A percentile compares a stretch with the other conserved stretches of the same genome.
Evolutionary conservation across 2,797 vertebrate species (phyloP).

Genomic region (Poeciliopsis infans): DNA sequence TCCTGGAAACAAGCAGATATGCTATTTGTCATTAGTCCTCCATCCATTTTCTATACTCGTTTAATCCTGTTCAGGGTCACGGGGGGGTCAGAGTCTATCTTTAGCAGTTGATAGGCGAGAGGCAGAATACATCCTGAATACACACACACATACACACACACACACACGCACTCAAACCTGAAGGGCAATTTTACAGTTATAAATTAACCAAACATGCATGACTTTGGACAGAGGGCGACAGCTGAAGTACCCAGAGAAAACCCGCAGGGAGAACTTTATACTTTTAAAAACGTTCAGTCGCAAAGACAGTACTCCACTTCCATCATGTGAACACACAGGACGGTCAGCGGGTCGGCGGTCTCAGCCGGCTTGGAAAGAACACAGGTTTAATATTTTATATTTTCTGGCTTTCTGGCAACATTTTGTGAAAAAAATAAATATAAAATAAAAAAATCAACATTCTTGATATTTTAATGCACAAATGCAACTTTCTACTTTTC

Average conservation of each 20-base stretch:
- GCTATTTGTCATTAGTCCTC: not conserved
- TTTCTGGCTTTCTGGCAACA: no score
- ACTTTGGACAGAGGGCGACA: not conserved
- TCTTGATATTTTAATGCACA: no score
- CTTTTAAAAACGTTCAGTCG: no score
- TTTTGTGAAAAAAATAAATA: no score
- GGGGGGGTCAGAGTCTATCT: not conserved
- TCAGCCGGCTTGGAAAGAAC: no score
- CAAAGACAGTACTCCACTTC: no score
- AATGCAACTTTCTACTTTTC: no score
- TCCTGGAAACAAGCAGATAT: not conserved
- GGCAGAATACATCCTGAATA: not conserved
- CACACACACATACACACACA: not conserved
- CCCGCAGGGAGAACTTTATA: not conserved
- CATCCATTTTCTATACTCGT: not conserved
- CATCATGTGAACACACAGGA: no score
- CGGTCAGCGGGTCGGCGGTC: no score
- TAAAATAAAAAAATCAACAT: no score
- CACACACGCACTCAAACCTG: no score
- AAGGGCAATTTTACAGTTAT: constrained; percentile 1
- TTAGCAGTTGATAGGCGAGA: not conserved
- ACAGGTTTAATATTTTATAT: no score
- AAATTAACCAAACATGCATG: not conserved
- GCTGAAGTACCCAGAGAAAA: not conserved
- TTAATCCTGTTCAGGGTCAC: constrained; percentile 3